Conservation (phyloP, 2,888 invertebrate species). For the Criorhina ranunculi region DNA sequence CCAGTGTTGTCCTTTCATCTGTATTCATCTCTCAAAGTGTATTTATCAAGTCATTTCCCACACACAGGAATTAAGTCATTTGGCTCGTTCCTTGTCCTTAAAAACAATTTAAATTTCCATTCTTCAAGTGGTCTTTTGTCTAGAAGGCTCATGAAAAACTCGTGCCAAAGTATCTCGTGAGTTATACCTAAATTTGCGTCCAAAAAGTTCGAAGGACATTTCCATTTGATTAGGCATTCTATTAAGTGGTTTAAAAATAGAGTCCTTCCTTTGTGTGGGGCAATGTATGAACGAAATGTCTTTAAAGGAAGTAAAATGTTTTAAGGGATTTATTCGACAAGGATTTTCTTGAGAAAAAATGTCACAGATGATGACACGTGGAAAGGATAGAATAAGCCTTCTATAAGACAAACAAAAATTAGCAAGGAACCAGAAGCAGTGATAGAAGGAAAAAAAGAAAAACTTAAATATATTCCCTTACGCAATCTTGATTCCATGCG, state of each 20-base stretch:
- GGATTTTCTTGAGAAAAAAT: no score
- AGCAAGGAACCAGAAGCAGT: no score
- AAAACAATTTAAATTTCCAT: neutral
- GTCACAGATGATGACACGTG: no score
- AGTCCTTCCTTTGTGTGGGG: neutral
- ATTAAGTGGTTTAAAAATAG: neutral
- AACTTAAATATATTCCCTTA: no score
- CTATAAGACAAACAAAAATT: no score
- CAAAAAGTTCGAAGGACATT: neutral
- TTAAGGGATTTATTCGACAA: neutral
- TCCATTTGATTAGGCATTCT: conserved; percentile 11
- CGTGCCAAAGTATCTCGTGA: neutral
- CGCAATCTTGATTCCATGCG: no score
- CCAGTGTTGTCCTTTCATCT: conserved; percentile 5
- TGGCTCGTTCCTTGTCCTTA: neutral
- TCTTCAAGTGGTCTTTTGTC: neutral
- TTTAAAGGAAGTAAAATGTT: neutral
- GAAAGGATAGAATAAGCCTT: no score
- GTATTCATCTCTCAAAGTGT: neutral
- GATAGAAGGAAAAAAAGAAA: no score
- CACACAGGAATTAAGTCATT: conserved; percentile 14
- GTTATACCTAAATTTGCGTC: neutral
- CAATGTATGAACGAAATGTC: neutral
- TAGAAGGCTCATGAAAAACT: neutral
- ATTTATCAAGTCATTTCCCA: conserved; percentile 11